These are phyloP conservation scores for Drosophila emarginata DNA, from an alignment of 2,888 invertebrate species.

Conservation along the genomic window DNA sequence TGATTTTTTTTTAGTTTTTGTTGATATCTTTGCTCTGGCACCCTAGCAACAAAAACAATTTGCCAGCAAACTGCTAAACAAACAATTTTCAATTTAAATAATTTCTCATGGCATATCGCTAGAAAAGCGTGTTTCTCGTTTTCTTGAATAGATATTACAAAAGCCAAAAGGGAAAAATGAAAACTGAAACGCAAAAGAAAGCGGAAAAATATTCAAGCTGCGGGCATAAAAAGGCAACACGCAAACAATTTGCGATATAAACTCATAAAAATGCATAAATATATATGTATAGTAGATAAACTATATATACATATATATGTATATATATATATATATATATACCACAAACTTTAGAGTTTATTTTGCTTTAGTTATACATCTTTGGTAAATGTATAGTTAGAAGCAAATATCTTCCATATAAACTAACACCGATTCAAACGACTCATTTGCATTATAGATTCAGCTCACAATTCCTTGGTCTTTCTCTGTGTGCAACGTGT, in stretches of 20 bases:
- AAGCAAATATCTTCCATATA: background rate
- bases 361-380: slow-evolving; percentile 27
- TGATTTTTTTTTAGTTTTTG: slow-evolving; percentile 4
- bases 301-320: background rate
- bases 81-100: slow-evolving; percentile 69
- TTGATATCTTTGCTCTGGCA: slow-evolving; percentile 48
- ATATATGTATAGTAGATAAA: background rate
- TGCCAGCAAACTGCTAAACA: slow-evolving; percentile 53
- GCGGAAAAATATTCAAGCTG: slow-evolving; percentile 52
- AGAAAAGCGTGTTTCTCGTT: slow-evolving; percentile 24
- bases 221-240: slow-evolving; percentile 53
- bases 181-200: slow-evolving; percentile 30
- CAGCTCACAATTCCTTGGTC: slow-evolving; percentile 27
- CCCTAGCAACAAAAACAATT: slow-evolving; percentile 22
- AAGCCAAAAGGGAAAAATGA: slow-evolving; percentile 24
- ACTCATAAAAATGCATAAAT: slow-evolving; percentile 53
- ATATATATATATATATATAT: slow-evolving; percentile 25
- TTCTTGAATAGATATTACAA: slow-evolving; percentile 39
- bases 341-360: slow-evolving; percentile 26
- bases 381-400: slow-evolving; percentile 1
- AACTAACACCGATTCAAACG: slow-evolving; percentile 11
- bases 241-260: slow-evolving; percentile 63
- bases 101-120: slow-evolving; percentile 51
- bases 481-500: slow-evolving; percentile 40
- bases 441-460: slow-evolving; percentile 68